Conservation (phyloP, 2,888 invertebrate species). For the Scaptodrosophila latifasciaeformis region DNA sequence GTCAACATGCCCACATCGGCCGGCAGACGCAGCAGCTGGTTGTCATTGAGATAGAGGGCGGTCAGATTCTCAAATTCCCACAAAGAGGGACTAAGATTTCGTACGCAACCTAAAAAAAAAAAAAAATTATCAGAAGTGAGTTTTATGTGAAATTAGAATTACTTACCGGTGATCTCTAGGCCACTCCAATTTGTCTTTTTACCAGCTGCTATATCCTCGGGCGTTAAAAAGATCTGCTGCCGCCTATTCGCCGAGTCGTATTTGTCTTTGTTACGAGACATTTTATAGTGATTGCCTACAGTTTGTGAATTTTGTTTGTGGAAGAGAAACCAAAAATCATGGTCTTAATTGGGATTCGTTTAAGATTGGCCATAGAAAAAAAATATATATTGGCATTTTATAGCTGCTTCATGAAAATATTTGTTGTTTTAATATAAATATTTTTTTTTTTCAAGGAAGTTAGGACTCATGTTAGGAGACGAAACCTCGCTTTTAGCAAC, state of each 20-base stretch:
- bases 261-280: conserved; percentile 91
- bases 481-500: conserved; percentile 55
- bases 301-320: background rate
- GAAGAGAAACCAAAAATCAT: no score
- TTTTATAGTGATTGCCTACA: conserved; percentile 75
- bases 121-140: background rate
- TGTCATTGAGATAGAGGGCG: conserved; percentile 96
- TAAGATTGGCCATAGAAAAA: no score
- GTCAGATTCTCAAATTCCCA: conserved; percentile 95
- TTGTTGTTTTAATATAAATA: conserved; percentile 21
- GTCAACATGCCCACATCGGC: conserved; percentile 90
- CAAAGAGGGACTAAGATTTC: conserved; percentile 92
- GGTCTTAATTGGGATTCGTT: no score
- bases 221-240: conserved; percentile 92
- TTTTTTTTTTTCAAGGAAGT: conserved; percentile 50
- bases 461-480: conserved; percentile 67
- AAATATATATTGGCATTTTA: background rate
- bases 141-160: background rate
- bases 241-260: conserved; percentile 89
- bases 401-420: background rate
- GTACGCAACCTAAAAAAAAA: conserved; percentile 87
- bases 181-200: conserved; percentile 95
- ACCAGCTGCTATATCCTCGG: conserved; percentile 93
- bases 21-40: conserved; percentile 92
- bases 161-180: conserved; percentile 86